Conservation (phyloP, 2,888 invertebrate genomes). For the Allacma fusca region DNA sequence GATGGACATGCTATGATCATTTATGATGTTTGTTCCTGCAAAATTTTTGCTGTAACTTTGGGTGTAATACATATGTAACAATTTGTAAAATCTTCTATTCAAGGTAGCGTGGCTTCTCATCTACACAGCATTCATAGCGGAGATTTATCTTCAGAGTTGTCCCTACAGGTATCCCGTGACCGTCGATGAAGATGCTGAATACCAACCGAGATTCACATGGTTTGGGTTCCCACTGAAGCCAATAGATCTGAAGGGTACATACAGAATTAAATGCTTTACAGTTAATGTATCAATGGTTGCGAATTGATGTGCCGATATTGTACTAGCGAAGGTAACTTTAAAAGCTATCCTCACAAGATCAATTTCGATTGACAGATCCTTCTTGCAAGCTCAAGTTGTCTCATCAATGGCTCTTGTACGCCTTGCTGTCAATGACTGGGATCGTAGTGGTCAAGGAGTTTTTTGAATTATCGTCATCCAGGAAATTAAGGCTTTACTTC, state of each 20-base stretch:
- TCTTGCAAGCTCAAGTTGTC: background rate
- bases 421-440: conserved; percentile 8
- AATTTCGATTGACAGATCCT: too few species aligned
- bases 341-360: too few species aligned
- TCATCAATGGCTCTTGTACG: conserved; percentile 14
- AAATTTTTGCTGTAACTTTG: too few species aligned
- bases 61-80: background rate
- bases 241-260: background rate
- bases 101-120: conserved; percentile 40
- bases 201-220: conserved; percentile 28
- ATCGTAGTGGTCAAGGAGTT: conserved; percentile 32
- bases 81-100: background rate
- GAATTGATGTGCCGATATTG: too few species aligned
- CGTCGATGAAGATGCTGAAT: background rate
- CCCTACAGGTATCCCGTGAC: background rate
- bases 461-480: conserved; percentile 35
- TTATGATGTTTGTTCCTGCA: too few species aligned
- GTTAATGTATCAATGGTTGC: too few species aligned
- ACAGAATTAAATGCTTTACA: too few species aligned
- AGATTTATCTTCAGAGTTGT: conserved; percentile 35
- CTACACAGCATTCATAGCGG: conserved; percentile 37
- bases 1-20: too few species aligned
- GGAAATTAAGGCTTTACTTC: conserved; percentile 28
- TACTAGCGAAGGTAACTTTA: too few species aligned
- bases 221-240: conserved; percentile 20